Percentiles rank a stretch among this genome's conserved stretches.
Conservation (phyloP, 2,797 vertebrate species). For the Propithecus perrieri region DNA sequence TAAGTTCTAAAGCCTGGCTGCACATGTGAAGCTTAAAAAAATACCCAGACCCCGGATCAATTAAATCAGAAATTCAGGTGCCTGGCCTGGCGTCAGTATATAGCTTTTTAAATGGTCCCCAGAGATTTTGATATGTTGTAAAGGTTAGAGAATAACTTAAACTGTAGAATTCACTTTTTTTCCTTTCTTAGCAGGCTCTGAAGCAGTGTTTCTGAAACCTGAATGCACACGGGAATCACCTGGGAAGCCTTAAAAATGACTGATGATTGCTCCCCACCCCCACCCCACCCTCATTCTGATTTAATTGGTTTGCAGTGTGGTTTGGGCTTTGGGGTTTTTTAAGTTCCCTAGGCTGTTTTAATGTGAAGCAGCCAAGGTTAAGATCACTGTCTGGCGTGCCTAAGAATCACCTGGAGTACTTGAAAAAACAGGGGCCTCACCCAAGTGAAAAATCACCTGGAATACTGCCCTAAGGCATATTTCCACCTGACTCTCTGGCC, state of each 20-base stretch:
- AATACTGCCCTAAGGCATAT: background rate
- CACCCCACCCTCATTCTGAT: background rate
- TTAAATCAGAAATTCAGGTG: conserved; percentile 56
- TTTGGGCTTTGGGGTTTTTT: background rate
- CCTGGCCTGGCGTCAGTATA: conserved; percentile 6
- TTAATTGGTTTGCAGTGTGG: conserved; percentile 48
- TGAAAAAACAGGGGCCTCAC: background rate
- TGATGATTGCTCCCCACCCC: background rate
- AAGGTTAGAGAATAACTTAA: conserved; percentile 23
- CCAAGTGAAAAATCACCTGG: background rate
- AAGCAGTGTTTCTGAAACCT: conserved; percentile 22
- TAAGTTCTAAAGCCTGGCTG: background rate
- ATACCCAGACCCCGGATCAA: background rate
- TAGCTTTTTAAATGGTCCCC: conserved; percentile 47
- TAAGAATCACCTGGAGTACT: background rate
- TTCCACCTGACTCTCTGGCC: background rate
- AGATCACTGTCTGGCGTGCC: background rate
- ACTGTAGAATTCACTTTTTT: conserved; percentile 21
- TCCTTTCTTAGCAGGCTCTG: background rate
- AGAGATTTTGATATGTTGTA: background rate
- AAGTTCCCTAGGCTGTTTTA: conserved; percentile 38
- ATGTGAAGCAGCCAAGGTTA: conserved; percentile 45
- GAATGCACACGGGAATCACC: background rate
- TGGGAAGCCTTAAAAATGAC: conserved; percentile 38
- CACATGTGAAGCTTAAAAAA: background rate